Base-by-base conservation (phyloP, 2,888 invertebrate species). In the Hydrotaea cyrtoneurina region DNA sequence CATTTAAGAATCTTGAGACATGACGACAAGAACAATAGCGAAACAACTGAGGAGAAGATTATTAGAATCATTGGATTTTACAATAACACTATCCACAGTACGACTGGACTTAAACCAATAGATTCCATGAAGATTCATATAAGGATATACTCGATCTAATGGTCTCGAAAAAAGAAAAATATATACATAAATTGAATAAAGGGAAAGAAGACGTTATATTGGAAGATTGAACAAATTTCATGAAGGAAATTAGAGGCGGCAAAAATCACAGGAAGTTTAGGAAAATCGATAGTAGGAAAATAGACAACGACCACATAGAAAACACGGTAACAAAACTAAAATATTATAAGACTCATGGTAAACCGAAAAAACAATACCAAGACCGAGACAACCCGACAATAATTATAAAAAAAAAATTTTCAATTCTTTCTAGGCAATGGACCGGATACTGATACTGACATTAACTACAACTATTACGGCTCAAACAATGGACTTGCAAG, bases 221-320 rank as follows among this genome's bases (percentile, higher is more conserved):
- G 55, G 69, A 85, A 17, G 69, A 82, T 76, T 74, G 84, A n/a
- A 59, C 53, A 26, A 79, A 76, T 36, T 77, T 76, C 46, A 77
- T 82, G 13, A 85, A 71, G 39, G 74, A 85, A 71, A 69, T 82
- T 13, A 74, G 46, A 57, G 78, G 80, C 15, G 82, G 85, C 8
- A 87, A 87, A 50, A 87, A 86, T 23, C 85, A 86, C 57, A 72
- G 78, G 4, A 87, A 86, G 78, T 86, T 79, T 64, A 83, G 86
- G 31, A 86, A 85, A 83, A 73, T 85, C 19, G 46, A 76, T 21
- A 13, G 74, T 23, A 26, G 55, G 23, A 80, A 80, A 36, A 19
- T 82, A n/a, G 86, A 86, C 21, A 57, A 83, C 2, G 81, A 85
- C 19, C 86, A 86, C 31, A 31, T 87, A 39, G 71, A 55, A 57